Conservation (phyloP, 2,797 vertebrate genomes). For the Eptatretus atami region DNA sequence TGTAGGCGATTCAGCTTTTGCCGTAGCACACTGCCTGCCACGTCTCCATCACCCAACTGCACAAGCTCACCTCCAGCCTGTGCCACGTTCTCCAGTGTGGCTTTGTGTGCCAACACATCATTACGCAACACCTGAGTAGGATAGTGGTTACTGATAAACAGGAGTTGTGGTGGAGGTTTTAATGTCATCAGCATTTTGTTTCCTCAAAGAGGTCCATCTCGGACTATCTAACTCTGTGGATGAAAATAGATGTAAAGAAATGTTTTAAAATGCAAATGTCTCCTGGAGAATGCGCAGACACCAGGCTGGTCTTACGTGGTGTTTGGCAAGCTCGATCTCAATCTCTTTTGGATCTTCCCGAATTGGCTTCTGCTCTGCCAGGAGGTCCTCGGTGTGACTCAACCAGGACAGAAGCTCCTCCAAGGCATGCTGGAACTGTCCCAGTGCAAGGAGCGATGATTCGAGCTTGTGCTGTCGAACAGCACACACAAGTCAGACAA, state of each 20-base stretch:
- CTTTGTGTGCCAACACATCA: slow-evolving; percentile 69
- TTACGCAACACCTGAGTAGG: slow-evolving; percentile 59
- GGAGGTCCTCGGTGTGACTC: slow-evolving; percentile 60
- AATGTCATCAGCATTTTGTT: too few relatives aligned
- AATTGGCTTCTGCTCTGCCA: slow-evolving; percentile 53
- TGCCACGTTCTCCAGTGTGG: slow-evolving; percentile 61
- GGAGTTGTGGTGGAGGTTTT: too few relatives aligned
- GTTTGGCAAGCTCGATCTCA: slow-evolving; percentile 89
- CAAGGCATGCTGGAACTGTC: slow-evolving; percentile 86
- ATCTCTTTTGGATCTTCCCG: slow-evolving; percentile 80
- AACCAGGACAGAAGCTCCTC: slow-evolving; percentile 78
- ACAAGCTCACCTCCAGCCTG: slow-evolving; percentile 66
- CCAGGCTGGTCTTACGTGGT: slow-evolving; percentile 34
- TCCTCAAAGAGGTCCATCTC: too few relatives aligned
- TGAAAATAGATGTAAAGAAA: too few relatives aligned
- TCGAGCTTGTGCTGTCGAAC: slow-evolving; percentile 62
- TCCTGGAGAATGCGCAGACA: too few relatives aligned
- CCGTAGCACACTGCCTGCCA: slow-evolving; percentile 44
- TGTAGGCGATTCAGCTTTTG: slow-evolving; percentile 54
- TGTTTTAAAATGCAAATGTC: too few relatives aligned
- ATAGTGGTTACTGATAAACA: too few relatives aligned
- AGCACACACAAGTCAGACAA: too few relatives aligned
- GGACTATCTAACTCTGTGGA: too few relatives aligned
- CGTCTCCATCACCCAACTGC: slow-evolving; percentile 59
- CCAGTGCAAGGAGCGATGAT: slow-evolving; percentile 61